phyloP scores from a whole-genome alignment of 2,797 vertebrate genomes.

The Bradypodion ventrale region DNA sequence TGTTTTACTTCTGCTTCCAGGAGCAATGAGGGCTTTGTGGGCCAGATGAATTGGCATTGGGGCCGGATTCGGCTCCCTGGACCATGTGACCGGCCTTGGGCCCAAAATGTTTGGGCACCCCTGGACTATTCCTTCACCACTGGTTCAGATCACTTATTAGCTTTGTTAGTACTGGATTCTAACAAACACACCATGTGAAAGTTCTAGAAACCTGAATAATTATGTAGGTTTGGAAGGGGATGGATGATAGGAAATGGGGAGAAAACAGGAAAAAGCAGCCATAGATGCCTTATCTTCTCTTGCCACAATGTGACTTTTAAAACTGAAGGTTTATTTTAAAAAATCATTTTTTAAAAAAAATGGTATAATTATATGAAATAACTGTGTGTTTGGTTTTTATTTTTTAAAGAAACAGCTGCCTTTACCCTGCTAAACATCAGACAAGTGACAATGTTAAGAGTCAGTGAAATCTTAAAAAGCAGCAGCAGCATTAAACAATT shows the following conservation, averaged over 20 bases:
- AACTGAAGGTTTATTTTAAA: not conserved
- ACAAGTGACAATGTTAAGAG: not conserved
- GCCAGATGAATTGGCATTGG: too few relatives aligned
- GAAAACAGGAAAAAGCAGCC: not conserved
- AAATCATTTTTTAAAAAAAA: not conserved
- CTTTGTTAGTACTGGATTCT: not conserved
- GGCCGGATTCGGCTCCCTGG: too few relatives aligned
- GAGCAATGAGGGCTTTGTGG: too few relatives aligned
- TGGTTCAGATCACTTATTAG: too few relatives aligned
- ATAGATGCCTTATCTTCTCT: not conserved
- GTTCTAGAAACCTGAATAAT: not conserved
- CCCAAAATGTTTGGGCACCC: too few relatives aligned
- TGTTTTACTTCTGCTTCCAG: too few relatives aligned
- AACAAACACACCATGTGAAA: too few relatives aligned
- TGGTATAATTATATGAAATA: slow-evolving; percentile 50
- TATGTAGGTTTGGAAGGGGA: not conserved
- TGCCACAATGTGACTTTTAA: not conserved
- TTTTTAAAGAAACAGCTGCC: slow-evolving; percentile 54
- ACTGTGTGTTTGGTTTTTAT: slow-evolving; percentile 62
- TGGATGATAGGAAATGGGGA: not conserved
- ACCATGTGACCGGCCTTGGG: too few relatives aligned
- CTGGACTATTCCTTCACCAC: too few relatives aligned
- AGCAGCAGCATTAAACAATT: slow-evolving; percentile 33
- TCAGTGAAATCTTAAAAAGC: not conserved
- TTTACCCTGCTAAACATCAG: slow-evolving; percentile 38